Evolutionary conservation across 2,797 vertebrate genomes (phyloP), one percentile per base, ranked within the genome.

Genomic region (Cossypha niveicapilla): DNA sequence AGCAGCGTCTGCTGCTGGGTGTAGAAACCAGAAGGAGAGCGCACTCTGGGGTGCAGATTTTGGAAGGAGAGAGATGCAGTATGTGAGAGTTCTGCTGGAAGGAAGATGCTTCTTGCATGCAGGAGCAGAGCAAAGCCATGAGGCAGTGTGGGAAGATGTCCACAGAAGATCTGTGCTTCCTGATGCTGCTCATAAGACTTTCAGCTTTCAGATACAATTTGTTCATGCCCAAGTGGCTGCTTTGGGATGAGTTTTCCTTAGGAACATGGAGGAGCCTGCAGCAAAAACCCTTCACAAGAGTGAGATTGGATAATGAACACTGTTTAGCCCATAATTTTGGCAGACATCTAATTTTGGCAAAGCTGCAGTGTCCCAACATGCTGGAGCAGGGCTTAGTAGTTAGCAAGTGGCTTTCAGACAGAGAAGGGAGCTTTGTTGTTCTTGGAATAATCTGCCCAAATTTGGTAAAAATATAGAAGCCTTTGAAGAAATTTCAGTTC

Each of bases 401-500:
- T 82, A 76, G 56, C 37, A 82, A 42, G 65, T 44, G 50, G 17
- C 65, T 90, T 93, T 77, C 37, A 79, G 78, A 83, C 72, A 62
- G 35, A 86, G 32, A 65, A 68, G 16, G 6, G 39, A 70, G 18
- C 70, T 91, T 44, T 67, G 41, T 25, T 89, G 53, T 67, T 93
- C 67, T 91, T 79, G 63, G 67, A 94, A 71, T 12, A 85, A 25
- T 67, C n/a, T 92, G 51, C 48, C 91, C 74, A 85, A 91, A 95
- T 87, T 76, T 93, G 51, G 81, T 79, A 60, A 93, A 60, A 71
- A 45, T 73, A 39, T 8, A n/a, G 39, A 92, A 66, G 47, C 30
- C 86, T 96, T 70, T 48, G 32, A 80, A 92, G 67, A 96, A 95
- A 94, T 61, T 89, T 92, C 86, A 79, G 48, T 81, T 87, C 57